Evolutionary conservation across 2,113 vertebrate genomes (phyloP), one percentile per base, ranked within the genome.

Genomic region (Eptesicus fuscus): DNA sequence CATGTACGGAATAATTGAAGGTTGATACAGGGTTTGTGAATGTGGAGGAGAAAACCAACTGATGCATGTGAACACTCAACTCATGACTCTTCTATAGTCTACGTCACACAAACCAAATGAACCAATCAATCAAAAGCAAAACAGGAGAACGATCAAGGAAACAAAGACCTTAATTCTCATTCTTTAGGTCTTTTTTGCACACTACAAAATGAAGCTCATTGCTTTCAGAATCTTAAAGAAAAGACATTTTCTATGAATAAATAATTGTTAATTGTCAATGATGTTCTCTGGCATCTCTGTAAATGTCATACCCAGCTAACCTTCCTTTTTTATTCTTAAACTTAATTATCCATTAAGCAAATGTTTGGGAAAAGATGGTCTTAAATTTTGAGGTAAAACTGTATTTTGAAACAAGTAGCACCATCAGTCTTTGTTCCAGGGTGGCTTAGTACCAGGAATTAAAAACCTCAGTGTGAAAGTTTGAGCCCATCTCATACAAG

Each of bases 381-480:
- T 42, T 91, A 11, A 5, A 74, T 95, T 91, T 89, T n/a, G 82
- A 93, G 59, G 44, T 47, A 79, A 94, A 86, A 53, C 2, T 80
- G 3, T 73, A n/a, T 73, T 92, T 90, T 79, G 80, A 94, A 96
- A 90, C 20, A 92, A 94, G 10, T 10, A 90, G 51, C 40, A 53
- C 18, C 44, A 28, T 71, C 37, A 56, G 79, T 88, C 61, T 95
- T 90, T 97, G 73, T 18, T 87, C 37, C 35, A 56, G 16, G 32
- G 25, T 92, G 3, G 42, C 35, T 95, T 20, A 37, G 32, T 59
- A 91, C 18, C 20, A 85, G 85, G 44, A 95, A 96, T 91, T 28
- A 94, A 91, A 83, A 40, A 70, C 14, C 23, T 67, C 20, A 56
- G 49, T 70, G 35, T 80, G 67, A 77, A 77, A 40, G 42, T 69